These are phyloP conservation scores for Tenualosa ilisha DNA, from an alignment of 2,797 vertebrate species.

Conservation along the genomic window DNA sequence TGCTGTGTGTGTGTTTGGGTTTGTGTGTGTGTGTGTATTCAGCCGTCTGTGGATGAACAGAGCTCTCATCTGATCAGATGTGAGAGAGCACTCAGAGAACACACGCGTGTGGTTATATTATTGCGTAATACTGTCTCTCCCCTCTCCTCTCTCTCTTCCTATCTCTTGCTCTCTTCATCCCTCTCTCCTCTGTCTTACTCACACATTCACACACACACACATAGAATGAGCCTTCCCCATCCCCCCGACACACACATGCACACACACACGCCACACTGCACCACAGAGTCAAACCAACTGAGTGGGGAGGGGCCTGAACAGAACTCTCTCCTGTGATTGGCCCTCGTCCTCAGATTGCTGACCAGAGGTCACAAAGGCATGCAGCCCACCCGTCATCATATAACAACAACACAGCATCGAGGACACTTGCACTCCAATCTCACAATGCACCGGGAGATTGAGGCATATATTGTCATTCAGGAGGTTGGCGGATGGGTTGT, in stretches of 20 bases:
- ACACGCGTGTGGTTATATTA: constrained; percentile 24
- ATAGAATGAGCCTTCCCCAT: neutral
- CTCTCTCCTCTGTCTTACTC: neutral
- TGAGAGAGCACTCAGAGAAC: constrained; percentile 32
- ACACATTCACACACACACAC: neutral
- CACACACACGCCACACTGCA: constrained; percentile 1
- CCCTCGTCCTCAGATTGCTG: neutral
- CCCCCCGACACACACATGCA: too few relatives aligned
- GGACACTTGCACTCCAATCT: neutral
- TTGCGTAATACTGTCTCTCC: constrained; percentile 48
- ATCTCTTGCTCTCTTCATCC: too few relatives aligned
- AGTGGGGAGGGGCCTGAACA: neutral
- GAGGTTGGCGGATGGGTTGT: neutral
- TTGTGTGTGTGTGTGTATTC: neutral
- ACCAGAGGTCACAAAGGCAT: neutral
- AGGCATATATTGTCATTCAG: neutral
- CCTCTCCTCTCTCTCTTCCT: neutral
- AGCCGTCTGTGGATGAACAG: constrained; percentile 30
- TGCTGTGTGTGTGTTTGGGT: neutral
- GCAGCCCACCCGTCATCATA: neutral
- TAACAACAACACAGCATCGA: neutral
- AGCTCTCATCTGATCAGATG: constrained; percentile 37
- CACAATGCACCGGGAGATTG: neutral
- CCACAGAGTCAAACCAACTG: neutral
- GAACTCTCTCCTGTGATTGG: neutral